phyloP scores from a whole-genome alignment of 2,113 vertebrate species.

The Sus scrofa region DNA sequence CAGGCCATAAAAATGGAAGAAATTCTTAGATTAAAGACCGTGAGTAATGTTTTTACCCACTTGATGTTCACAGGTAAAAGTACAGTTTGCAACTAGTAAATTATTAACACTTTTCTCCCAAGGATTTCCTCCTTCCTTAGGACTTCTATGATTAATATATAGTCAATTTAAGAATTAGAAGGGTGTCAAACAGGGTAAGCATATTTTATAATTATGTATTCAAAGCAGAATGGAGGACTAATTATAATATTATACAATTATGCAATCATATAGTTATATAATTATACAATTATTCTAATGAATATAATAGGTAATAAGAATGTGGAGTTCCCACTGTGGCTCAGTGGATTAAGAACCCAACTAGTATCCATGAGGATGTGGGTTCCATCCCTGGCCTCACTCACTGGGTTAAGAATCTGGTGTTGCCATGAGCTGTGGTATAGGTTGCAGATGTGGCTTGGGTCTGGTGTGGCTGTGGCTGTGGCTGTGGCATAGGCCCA shows the following conservation, averaged over 20 bases:
- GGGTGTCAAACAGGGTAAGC: neutral
- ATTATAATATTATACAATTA: neutral
- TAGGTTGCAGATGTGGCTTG: too few relatives aligned
- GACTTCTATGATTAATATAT: conserved; percentile 5
- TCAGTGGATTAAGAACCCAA: too few relatives aligned
- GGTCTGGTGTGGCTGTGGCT: too few relatives aligned
- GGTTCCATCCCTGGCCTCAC: too few relatives aligned
- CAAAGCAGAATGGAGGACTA: neutral
- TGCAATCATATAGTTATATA: neutral
- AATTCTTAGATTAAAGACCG: conserved; percentile 71
- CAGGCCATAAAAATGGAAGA: conserved; percentile 70
- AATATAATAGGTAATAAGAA: neutral
- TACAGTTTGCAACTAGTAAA: conserved; percentile 73
- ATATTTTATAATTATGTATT: neutral
- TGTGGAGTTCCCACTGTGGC: too few relatives aligned
- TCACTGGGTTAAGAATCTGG: too few relatives aligned
- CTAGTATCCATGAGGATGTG: too few relatives aligned
- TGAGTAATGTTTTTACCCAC: conserved; percentile 63
- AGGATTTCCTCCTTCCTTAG: conserved; percentile 40
- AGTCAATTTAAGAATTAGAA: conserved; percentile 59
- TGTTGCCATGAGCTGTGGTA: too few relatives aligned
- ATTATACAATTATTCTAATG: neutral
- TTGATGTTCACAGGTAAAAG: conserved; percentile 68
- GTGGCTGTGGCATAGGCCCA: too few relatives aligned
- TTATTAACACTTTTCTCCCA: conserved; percentile 73